Evolutionary conservation across 2,113 vertebrate genomes (phyloP), one percentile per base, ranked within the genome.

Genomic region (Erpornis zantholeuca): DNA sequence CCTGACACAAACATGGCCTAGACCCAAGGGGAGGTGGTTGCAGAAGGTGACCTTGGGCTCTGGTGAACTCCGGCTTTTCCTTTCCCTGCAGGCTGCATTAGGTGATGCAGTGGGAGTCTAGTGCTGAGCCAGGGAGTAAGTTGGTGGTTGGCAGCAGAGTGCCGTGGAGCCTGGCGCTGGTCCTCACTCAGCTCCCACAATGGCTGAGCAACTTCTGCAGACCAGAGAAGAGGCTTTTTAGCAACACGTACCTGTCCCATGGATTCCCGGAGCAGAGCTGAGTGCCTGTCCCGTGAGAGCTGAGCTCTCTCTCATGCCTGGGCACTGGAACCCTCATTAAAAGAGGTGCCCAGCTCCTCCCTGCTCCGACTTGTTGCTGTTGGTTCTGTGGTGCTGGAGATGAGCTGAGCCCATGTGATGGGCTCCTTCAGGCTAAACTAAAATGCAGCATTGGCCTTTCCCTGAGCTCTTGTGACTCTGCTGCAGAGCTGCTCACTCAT

Each of bases 111-210:
- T 97, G 92, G 94, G 96, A 92, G 87, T 86, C 95, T 97, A 97
- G 94, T 77, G 80, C 96, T 72, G 91, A 96, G 90, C 49, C 78
- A 92, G 96, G 96, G 95, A 92, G 94, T 96, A 97, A 96, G 93
- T 88, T 88, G 90, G 78, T 60, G 50, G 75, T 73, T 54, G 85
- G 83, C 89, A 60, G 79, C 61, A 24, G 90, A 72, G 77, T 83
- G 90, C 49, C 0, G 42, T 70, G 93, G 61, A 77, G 69, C 78
- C 72, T 77, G 77, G 78, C 1, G 27, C 93, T 76, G 61, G 92
- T 91, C 88, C 69, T 94, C 84, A 65, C 47, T 59, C 66, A 88
- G 79, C 63, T 82, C 81, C 89, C 5, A 16, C 94, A 90, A 69
- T 71, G 79, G 45, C 90, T 90, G 92, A 96, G 93, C 94, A 93